A percentile compares a stretch with the other conserved stretches of the same genome.
Conservation (phyloP, 1,140 invertebrate genomes). For the Calliopsis andreniformis region DNA sequence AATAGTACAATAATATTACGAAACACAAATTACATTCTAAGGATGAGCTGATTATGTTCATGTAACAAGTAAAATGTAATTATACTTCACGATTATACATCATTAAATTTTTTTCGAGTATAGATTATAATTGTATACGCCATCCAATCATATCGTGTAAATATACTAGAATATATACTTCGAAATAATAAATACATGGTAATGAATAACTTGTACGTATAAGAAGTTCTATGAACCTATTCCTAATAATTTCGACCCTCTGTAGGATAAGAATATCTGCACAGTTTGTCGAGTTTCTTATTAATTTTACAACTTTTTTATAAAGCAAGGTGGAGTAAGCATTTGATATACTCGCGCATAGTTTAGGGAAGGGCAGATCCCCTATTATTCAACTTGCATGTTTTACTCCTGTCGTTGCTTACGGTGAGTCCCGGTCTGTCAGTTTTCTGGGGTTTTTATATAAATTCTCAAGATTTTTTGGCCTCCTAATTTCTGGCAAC, state of each 20-base stretch:
- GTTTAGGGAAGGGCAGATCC: slow-evolving; percentile 42
- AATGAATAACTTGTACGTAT: no score
- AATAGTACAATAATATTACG: no score
- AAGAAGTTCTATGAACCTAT: neutral
- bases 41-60: no score
- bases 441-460: slow-evolving; percentile 40
- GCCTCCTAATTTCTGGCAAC: slow-evolving; percentile 9
- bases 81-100: no score
- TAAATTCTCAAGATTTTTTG: slow-evolving; percentile 61
- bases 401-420: neutral
- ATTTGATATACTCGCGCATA: slow-evolving; percentile 63
- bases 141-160: neutral
- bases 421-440: slow-evolving; percentile 21
- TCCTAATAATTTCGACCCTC: neutral
- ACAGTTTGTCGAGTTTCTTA: slow-evolving; percentile 53
- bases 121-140: no score
- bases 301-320: slow-evolving; percentile 68
- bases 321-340: slow-evolving; percentile 46
- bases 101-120: no score
- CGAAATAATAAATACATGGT: no score
- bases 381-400: neutral
- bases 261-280: neutral
- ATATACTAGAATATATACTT: no score
- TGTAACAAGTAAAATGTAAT: no score
- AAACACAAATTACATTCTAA: no score